Base-by-base conservation (phyloP, 2,888 invertebrate genomes). In the Peribatodes rhomboidaria region DNA sequence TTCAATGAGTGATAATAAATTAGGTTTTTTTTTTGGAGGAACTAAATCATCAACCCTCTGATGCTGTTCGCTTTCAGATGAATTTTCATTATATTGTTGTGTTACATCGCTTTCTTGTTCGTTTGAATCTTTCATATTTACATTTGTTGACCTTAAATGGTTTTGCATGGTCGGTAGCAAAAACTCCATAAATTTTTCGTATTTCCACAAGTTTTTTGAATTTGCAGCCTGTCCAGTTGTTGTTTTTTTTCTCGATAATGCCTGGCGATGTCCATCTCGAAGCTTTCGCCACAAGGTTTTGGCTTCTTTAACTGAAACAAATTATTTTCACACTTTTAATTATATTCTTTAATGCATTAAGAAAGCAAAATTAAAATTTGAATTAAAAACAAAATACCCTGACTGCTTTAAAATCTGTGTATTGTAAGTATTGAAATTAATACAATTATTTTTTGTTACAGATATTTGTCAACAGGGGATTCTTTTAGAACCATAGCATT, bases 361-460 rank as follows among this genome's bases (percentile, higher is more conserved):
- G n/a, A n/a, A n/a, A n/a, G n/a, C n/a, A n/a, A n/a, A n/a, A n/a
- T n/a, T 35, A 35, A 35, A 35, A 11, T 35, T 35, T 11, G 35
- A 35, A 35, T 11, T 11, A 11, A 35, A 35, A 35, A 11, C 35
- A 35, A 35, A 35, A 35, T 35, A 35, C 10, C 10, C 9, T 35
- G 35, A 20, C 20, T 44, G 44, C 44, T 44, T n/a, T n/a, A n/a
- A n/a, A n/a, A n/a, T n/a, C n/a, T n/a, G n/a, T n/a, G n/a, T n/a
- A n/a, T n/a, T n/a, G n/a, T n/a, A n/a, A n/a, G n/a, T n/a, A n/a
- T n/a, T n/a, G n/a, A n/a, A n/a, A n/a, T n/a, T n/a, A n/a, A n/a
- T n/a, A n/a, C n/a, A n/a, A n/a, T n/a, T n/a, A n/a, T 44, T 44
- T 44, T 44, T 11, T 44, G 44, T 44, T 44, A 20, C 44, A 44